These are phyloP conservation scores for Microctonus brassicae DNA, from an alignment of 2,888 invertebrate genomes.

Conservation along the genomic window DNA sequence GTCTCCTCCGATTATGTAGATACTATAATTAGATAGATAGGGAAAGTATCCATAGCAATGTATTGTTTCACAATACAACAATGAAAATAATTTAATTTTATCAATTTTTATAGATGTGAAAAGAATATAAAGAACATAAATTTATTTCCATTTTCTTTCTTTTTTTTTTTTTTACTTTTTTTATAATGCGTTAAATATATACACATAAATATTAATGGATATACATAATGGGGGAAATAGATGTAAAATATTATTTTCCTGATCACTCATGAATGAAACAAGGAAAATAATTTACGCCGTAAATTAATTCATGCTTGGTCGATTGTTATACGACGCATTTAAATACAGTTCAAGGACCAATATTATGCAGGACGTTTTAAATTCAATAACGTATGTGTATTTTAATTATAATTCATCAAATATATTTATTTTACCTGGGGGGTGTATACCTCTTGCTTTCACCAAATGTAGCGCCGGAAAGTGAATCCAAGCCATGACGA, in stretches of 20 bases:
- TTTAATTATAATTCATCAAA: background rate
- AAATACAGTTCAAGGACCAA: background rate
- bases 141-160: background rate
- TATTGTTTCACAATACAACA: slow-evolving; percentile 9
- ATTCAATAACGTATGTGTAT: background rate
- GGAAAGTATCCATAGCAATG: background rate
- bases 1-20: slow-evolving; percentile 19
- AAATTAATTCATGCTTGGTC: background rate
- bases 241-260: background rate
- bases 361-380: background rate
- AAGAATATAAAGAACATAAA: too few species aligned
- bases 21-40: slow-evolving; percentile 21
- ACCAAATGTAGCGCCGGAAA: slow-evolving; percentile 69
- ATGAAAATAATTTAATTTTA: background rate
- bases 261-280: background rate
- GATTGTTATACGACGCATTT: background rate
- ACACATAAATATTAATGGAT: too few species aligned
- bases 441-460: slow-evolving; percentile 66
- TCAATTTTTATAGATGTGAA: background rate
- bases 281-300: background rate
- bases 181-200: background rate
- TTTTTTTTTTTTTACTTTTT: background rate
- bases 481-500: slow-evolving; percentile 68
- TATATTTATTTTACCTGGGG: slow-evolving; percentile 55
- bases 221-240: background rate